A percentile compares a stretch with the other conserved stretches of the same genome.
phyloP scores from a whole-genome alignment of 2,797 vertebrate genomes.

The Gallinago solitaria region DNA sequence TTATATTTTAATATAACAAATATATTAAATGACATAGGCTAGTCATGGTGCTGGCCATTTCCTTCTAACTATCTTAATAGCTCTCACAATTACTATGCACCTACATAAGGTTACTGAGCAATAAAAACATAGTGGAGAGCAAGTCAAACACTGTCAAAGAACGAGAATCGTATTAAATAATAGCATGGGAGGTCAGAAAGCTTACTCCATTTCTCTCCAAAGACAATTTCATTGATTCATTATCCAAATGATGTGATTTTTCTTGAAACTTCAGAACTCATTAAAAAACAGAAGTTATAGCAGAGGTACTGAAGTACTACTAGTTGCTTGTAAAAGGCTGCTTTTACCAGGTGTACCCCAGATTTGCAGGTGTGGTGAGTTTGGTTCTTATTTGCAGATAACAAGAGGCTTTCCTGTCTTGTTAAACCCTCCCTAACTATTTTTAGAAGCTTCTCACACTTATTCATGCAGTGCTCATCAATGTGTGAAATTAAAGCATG shows the following conservation, averaged over 20 bases:
- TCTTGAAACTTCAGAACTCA: neutral
- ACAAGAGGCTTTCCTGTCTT: neutral
- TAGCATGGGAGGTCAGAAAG: neutral
- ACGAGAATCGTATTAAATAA: neutral
- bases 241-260: neutral
- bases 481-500: conserved; percentile 41
- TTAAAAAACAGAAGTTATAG: neutral
- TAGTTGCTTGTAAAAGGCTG: neutral
- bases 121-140: neutral
- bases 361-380: neutral
- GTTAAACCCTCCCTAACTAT: neutral
- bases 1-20: neutral
- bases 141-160: neutral
- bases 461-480: conserved; percentile 21
- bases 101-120: neutral
- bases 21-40: neutral
- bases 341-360: neutral
- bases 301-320: neutral
- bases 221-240: neutral
- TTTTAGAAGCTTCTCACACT: conserved; percentile 7
- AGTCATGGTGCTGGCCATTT: neutral
- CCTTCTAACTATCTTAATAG: neutral
- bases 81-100: neutral
- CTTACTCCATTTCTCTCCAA: neutral
- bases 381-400: neutral